Percentiles rank a stretch among this genome's conserved stretches.
These are phyloP conservation scores for Lasius platythorax DNA, from an alignment of 2,888 invertebrate genomes.

Conservation along the genomic window DNA sequence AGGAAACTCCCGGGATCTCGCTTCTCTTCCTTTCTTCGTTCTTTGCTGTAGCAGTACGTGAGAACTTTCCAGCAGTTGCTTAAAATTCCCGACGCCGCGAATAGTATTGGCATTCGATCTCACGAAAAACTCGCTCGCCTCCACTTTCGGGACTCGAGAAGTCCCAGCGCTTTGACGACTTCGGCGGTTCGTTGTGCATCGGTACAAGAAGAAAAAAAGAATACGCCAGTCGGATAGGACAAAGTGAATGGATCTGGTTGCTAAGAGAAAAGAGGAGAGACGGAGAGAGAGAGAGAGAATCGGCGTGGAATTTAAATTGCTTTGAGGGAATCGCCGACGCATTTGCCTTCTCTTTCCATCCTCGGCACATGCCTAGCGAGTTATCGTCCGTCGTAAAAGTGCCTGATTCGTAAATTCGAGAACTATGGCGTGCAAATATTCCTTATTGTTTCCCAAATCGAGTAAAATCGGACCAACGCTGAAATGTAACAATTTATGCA, in stretches of 20 bases:
- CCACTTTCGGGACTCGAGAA: slow-evolving; percentile 28
- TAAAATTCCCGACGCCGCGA: slow-evolving; percentile 55
- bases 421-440: slow-evolving; percentile 30
- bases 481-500: background rate
- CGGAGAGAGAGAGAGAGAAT: slow-evolving; percentile 35
- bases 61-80: slow-evolving; percentile 57
- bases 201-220: slow-evolving; percentile 21
- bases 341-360: slow-evolving; percentile 44
- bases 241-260: slow-evolving; percentile 42
- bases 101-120: slow-evolving; percentile 63
- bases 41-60: slow-evolving; percentile 24
- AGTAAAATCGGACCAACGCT: background rate
- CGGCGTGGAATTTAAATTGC: slow-evolving; percentile 51
- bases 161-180: slow-evolving; percentile 53
- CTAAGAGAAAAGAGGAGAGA: slow-evolving; percentile 25
- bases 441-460: background rate
- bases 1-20: slow-evolving; percentile 29
- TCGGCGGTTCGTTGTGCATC: slow-evolving; percentile 39
- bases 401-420: slow-evolving; percentile 34
- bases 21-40: slow-evolving; percentile 23
- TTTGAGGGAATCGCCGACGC: slow-evolving; percentile 46
- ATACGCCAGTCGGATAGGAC: slow-evolving; percentile 14
- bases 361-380: slow-evolving; percentile 40
- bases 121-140: slow-evolving; percentile 51
- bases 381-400: slow-evolving; percentile 49